These are phyloP conservation scores for Drosophila mimica DNA, from an alignment of 2,888 invertebrate species.

Conservation along the genomic window DNA sequence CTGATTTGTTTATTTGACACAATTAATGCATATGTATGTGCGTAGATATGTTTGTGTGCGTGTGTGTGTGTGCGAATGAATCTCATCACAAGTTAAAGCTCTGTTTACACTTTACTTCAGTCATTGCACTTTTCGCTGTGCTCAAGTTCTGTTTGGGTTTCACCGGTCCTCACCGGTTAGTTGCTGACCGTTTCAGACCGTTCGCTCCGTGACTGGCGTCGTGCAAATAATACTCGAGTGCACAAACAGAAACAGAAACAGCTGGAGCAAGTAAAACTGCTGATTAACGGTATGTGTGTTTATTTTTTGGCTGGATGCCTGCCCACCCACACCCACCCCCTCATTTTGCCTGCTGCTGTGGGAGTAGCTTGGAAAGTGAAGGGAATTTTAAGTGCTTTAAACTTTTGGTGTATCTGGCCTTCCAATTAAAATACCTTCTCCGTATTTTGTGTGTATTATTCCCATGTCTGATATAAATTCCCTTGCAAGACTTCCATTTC, in stretches of 20 bases:
- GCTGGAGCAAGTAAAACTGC: conserved; percentile 32
- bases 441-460: not conserved
- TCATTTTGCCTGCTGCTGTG: not conserved
- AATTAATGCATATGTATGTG: conserved; percentile 39
- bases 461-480: not conserved
- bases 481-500: not conserved
- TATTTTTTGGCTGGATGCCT: not conserved
- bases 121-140: conserved; percentile 64
- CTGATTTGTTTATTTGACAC: conserved; percentile 45
- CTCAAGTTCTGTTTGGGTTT: conserved; percentile 45
- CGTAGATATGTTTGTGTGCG: conserved; percentile 1
- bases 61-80: conserved; percentile 6
- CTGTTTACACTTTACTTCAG: conserved; percentile 44
- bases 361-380: conserved; percentile 9
- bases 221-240: conserved; percentile 24
- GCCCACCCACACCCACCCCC: not conserved
- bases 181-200: conserved; percentile 52
- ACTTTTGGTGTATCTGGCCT: conserved; percentile 16
- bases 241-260: conserved; percentile 26
- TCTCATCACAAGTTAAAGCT: conserved; percentile 43
- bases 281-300: conserved; percentile 37
- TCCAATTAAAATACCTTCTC: conserved; percentile 11
- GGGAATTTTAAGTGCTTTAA: conserved; percentile 24
- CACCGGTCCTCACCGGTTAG: conserved; percentile 65
- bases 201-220: conserved; percentile 49